Conservation (phyloP, 1,140 invertebrate genomes). For the Caenorhabditis latens region DNA sequence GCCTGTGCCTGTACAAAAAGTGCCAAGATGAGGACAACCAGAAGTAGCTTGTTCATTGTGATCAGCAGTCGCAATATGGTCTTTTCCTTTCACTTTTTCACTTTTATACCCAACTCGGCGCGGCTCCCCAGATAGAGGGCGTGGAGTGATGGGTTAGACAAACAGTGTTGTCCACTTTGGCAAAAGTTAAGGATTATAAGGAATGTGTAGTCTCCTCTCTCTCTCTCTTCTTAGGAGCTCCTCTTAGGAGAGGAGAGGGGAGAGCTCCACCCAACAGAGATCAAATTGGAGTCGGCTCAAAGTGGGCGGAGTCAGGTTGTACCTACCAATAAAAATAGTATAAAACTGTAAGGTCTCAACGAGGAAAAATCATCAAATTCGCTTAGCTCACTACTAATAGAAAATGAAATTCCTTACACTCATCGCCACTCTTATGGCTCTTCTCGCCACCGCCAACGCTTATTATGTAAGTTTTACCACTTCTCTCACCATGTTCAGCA, state of each 20-base stretch:
- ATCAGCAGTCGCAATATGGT: slow-evolving; percentile 16
- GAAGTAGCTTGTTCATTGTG: slow-evolving; percentile 45
- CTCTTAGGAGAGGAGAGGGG: no score
- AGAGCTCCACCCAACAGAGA: slow-evolving; percentile 2
- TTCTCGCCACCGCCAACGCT: slow-evolving; percentile 53
- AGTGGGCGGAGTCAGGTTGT: slow-evolving; percentile 9
- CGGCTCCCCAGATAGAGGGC: slow-evolving; percentile 4
- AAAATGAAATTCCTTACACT: slow-evolving; percentile 48
- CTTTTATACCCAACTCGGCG: neutral
- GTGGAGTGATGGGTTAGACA: slow-evolving; percentile 39
- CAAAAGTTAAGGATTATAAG: slow-evolving; percentile 50
- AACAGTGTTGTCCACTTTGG: slow-evolving; percentile 37
- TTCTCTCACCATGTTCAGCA: no score
- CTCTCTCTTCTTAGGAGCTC: no score
- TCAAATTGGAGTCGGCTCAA: slow-evolving; percentile 3
- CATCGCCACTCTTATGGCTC: slow-evolving; percentile 25
- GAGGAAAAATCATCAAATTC: slow-evolving; percentile 15
- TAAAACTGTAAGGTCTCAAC: slow-evolving; percentile 18
- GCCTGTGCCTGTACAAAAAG: slow-evolving; percentile 50
- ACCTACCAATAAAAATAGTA: neutral
- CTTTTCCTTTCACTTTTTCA: slow-evolving; percentile 1
- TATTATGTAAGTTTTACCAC: slow-evolving; percentile 40
- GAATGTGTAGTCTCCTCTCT: neutral
- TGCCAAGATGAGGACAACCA: slow-evolving; percentile 16
- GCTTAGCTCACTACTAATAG: neutral